A percentile compares a stretch with the other conserved stretches of the same genome.
Conservation (phyloP, 2,113 vertebrate genomes). For the Callocephalon fimbriatum region DNA sequence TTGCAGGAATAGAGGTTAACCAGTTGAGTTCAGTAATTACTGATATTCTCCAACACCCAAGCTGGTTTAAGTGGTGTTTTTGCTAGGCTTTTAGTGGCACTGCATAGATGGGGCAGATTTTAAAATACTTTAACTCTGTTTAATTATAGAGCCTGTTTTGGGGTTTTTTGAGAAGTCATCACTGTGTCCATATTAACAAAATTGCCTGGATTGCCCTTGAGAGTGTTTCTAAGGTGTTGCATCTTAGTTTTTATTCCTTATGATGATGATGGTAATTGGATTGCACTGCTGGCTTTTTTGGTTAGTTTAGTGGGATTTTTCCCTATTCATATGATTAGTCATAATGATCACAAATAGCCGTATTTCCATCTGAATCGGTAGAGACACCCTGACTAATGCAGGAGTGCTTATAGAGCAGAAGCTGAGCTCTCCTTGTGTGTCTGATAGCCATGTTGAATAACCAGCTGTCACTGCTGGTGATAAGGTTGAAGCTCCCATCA, state of each 20-base stretch:
- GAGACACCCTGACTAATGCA: not conserved
- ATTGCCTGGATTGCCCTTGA: not conserved
- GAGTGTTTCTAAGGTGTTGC: not conserved
- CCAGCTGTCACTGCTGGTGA: fast-evolving
- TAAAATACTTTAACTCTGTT: not conserved
- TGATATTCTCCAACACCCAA: not conserved
- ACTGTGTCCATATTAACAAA: not conserved
- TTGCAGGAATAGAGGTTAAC: not conserved
- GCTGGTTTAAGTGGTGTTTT: not conserved
- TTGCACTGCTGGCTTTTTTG: not conserved
- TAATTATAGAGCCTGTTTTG: not conserved
- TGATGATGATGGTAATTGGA: not conserved
- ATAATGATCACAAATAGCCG: not conserved
- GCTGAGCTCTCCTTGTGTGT: not conserved
- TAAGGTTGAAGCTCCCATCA: not conserved
- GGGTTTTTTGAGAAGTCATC: not conserved
- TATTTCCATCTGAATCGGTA: not conserved
- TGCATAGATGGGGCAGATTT: not conserved
- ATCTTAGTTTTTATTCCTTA: not conserved
- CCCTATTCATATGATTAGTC: not conserved
- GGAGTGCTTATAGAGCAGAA: not conserved
- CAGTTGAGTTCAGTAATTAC: not conserved
- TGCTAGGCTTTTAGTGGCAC: not conserved
- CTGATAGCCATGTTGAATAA: not conserved
- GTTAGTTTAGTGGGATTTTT: not conserved